Evolutionary conservation across 2,113 vertebrate genomes (phyloP), one percentile per base, ranked within the genome.

Genomic region (Mungos mungo): DNA sequence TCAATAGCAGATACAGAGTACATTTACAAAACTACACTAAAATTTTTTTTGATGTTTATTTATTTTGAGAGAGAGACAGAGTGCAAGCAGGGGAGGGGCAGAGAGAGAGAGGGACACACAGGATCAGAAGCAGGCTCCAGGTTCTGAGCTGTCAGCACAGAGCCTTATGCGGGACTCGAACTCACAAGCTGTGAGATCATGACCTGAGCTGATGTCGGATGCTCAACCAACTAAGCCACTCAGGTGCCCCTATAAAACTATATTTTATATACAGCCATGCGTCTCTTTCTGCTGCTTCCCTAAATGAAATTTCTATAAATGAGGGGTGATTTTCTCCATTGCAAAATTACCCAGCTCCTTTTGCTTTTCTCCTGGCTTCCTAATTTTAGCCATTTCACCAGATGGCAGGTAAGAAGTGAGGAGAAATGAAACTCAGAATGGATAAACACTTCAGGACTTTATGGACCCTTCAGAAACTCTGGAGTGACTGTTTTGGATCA

Each of bases 381-480:
- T 92, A 82, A 69, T 90, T 97, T 92, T 45, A 74, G 79, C 41
- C 63, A 50, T 84, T 83, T 95, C 38, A 69, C 83, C 83, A 93
- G 87, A 83, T 35, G 89, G 85, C 74, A 94, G 54, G 68, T 66
- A n/a, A 91, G 52, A 95, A 93, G 71, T 29, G 12, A 91, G 54
- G 41, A 90, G 77, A 90, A 84, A 92, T 19, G 68, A 93, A 96
- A 82, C 52, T 91, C n/a, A 15, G 84, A 60, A 88, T 7, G 57
- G 68, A 69, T 77, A 10, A 76, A 92, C 82, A 47, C 23, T 72
- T 84, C 10, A 25, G 84, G 85, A 94, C 90, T 94, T 93, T 63
- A 96, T 7, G 69, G 85, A 95, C 76, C 94, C 35, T 84, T 90
- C 35, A 60, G 50, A 90, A 93, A 93, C 93, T 86, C 63, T 52